Conservation (phyloP, 2,113 vertebrate species). For the Lampris incognitus region DNA sequence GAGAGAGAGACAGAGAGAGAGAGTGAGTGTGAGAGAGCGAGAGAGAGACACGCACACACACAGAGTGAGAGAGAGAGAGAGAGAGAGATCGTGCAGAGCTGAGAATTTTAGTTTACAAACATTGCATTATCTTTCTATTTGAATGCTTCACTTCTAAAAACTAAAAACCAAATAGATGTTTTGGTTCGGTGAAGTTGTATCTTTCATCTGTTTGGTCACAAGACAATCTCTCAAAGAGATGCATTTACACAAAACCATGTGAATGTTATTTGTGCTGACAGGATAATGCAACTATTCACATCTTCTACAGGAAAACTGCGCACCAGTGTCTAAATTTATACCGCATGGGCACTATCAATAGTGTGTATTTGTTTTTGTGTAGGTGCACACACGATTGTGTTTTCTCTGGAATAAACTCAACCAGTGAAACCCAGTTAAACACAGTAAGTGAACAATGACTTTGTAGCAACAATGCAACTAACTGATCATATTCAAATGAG, state of each 20-base stretch:
- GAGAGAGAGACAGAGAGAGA: slow-evolving; percentile 9
- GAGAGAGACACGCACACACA: too few relatives aligned
- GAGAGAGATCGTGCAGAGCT: neutral
- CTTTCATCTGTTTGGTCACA: slow-evolving; percentile 54
- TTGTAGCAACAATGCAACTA: too few relatives aligned
- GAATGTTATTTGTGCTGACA: slow-evolving; percentile 51
- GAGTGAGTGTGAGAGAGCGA: neutral
- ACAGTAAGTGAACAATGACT: too few relatives aligned
- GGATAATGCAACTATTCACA: slow-evolving; percentile 62
- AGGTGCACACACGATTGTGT: too few relatives aligned
- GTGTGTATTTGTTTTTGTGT: neutral
- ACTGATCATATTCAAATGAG: too few relatives aligned
- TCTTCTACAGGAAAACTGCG: slow-evolving; percentile 24
- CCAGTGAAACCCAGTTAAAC: too few relatives aligned
- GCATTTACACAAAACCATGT: slow-evolving; percentile 50
- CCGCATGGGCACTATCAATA: slow-evolving; percentile 6
- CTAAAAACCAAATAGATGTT: slow-evolving; percentile 24
- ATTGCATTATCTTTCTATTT: slow-evolving; percentile 36
- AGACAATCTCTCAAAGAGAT: slow-evolving; percentile 52
- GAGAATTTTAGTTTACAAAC: slow-evolving; percentile 22
- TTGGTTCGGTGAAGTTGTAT: slow-evolving; percentile 35
- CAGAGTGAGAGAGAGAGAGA: neutral
- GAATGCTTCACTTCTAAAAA: slow-evolving; percentile 37
- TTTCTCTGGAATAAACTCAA: too few relatives aligned
- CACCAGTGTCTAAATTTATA: slow-evolving; percentile 38